Percentiles rank a stretch among this genome's conserved stretches.
Evolutionary conservation across 2,888 invertebrate genomes (phyloP).

Genomic region (Xanthostigma xanthostigma): DNA sequence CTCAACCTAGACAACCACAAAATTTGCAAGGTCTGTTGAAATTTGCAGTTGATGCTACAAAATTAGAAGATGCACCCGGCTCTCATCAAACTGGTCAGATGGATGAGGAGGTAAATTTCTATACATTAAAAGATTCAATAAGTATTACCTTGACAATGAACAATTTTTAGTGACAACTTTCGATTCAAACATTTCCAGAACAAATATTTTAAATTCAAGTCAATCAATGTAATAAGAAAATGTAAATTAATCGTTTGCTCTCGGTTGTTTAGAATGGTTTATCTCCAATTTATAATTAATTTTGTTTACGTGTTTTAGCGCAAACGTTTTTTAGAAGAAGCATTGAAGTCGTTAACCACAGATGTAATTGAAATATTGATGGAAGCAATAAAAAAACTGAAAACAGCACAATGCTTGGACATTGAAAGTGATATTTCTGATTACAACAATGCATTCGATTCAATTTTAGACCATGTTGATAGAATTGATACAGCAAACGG

Average conservation of each 20-base stretch:
- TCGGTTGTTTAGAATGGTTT: neutral
- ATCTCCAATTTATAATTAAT: neutral
- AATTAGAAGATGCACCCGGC: slow-evolving; percentile 39
- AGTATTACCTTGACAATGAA: no score
- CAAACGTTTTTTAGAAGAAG: slow-evolving; percentile 53
- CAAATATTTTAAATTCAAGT: neutral
- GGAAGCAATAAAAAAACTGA: slow-evolving; percentile 42
- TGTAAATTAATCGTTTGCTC: slow-evolving; percentile 1
- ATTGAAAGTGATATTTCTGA: slow-evolving; percentile 38
- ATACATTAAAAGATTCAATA: neutral
- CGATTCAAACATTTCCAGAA: neutral
- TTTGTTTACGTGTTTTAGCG: slow-evolving; percentile 35
- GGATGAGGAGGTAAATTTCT: slow-evolving; percentile 42
- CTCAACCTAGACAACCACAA: slow-evolving; percentile 24
- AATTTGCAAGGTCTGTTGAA: slow-evolving; percentile 40
- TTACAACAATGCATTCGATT: slow-evolving; percentile 47
- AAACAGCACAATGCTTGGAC: slow-evolving; percentile 30
- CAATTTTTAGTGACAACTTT: neutral
- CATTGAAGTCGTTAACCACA: slow-evolving; percentile 51
- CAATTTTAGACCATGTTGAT: slow-evolving; percentile 51
- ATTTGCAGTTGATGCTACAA: slow-evolving; percentile 54
- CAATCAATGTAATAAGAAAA: neutral
- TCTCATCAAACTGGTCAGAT: slow-evolving; percentile 36
- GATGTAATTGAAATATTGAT: slow-evolving; percentile 52
- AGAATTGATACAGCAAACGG: slow-evolving; percentile 69